Evolutionary conservation across 2,113 vertebrate genomes (phyloP).

Genomic region (Chroicocephalus ridibundus): DNA sequence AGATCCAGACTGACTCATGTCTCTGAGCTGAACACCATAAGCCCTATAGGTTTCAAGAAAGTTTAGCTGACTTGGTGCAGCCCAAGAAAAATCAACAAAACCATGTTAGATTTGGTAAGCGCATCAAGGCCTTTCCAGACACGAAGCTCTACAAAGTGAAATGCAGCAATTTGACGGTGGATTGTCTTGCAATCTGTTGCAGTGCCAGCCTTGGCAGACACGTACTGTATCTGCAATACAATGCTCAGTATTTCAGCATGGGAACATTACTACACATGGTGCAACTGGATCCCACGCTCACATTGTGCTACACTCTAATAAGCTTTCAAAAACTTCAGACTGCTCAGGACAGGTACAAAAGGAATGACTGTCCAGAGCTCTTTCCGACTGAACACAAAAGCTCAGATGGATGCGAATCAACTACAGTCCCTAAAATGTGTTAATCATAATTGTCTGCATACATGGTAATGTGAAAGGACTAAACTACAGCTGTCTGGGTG

Average conservation of each 20-base stretch:
- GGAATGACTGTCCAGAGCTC: not conserved
- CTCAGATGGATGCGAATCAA: not conserved
- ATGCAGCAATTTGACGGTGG: not conserved
- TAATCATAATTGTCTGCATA: not conserved
- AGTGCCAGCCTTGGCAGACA: not conserved
- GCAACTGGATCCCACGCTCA: accelerated
- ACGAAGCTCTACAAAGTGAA: not conserved
- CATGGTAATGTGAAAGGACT: not conserved
- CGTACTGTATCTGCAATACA: accelerated
- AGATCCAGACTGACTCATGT: not conserved
- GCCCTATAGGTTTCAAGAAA: not conserved
- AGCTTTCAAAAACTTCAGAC: not conserved
- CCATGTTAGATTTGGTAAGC: not conserved
- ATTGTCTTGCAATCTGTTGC: not conserved
- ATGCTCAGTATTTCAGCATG: accelerated
- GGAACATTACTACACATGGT: not conserved
- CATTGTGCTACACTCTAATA: not conserved
- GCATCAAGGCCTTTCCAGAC: not conserved
- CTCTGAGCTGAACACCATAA: not conserved
- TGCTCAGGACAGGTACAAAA: not conserved
- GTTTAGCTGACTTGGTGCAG: not conserved
- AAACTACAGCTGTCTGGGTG: not conserved
- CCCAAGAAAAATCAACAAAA: not conserved
- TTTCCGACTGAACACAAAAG: not conserved
- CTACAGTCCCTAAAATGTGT: not conserved